phyloP scores from a whole-genome alignment of 1,140 invertebrate genomes.

The Sitophilus oryzae region DNA sequence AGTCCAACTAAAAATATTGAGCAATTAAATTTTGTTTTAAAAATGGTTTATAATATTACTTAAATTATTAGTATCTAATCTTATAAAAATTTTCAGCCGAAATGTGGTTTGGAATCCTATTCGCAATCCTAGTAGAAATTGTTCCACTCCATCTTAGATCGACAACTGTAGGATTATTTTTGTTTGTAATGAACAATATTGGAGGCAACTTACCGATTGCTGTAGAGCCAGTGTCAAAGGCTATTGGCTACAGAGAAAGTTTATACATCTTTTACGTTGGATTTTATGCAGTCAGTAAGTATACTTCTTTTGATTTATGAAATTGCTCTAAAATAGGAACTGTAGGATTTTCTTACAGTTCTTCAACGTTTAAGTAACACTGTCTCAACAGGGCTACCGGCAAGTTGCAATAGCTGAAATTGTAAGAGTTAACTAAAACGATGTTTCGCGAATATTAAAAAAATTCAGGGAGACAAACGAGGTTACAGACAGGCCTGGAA shows the following conservation, averaged over 20 bases:
- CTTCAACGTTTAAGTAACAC: not conserved
- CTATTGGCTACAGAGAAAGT: slow-evolving; percentile 73
- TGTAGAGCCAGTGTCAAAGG: slow-evolving; percentile 75
- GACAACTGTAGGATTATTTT: slow-evolving; percentile 76
- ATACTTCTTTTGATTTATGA: not conserved
- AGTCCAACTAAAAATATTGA: not conserved
- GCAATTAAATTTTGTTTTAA: not conserved
- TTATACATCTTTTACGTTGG: slow-evolving; percentile 83
- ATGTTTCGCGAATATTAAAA: too few relatives aligned
- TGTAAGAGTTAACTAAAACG: too few relatives aligned
- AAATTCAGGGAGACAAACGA: too few relatives aligned
- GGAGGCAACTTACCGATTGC: slow-evolving; percentile 87
- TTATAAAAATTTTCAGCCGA: slow-evolving; percentile 59
- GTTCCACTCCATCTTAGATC: slow-evolving; percentile 74
- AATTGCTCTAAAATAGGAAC: not conserved
- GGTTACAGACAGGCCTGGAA: too few relatives aligned
- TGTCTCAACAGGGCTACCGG: too few relatives aligned
- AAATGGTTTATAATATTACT: too few relatives aligned
- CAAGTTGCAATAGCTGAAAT: too few relatives aligned
- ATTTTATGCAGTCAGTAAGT: slow-evolving; percentile 76
- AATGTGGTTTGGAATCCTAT: slow-evolving; percentile 90
- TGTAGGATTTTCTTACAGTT: not conserved
- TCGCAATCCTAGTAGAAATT: slow-evolving; percentile 82
- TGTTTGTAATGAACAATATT: slow-evolving; percentile 89
- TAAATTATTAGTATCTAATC: too few relatives aligned